A percentile compares a stretch with the other conserved stretches of the same genome.
phyloP scores from a whole-genome alignment of 2,113 vertebrate species.

The Tupaia tana region DNA sequence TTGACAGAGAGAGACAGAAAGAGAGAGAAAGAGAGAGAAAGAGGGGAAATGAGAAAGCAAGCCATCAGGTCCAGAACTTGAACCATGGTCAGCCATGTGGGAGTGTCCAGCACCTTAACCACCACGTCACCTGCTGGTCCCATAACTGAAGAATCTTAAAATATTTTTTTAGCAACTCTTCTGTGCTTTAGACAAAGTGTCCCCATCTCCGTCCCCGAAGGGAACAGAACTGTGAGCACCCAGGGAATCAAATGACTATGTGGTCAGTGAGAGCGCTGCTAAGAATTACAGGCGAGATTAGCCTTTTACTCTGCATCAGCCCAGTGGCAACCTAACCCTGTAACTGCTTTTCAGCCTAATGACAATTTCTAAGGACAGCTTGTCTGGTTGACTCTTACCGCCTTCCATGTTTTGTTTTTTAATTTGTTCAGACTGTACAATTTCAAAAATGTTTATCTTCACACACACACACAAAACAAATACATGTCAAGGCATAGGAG shows the following conservation, averaged over 20 bases:
- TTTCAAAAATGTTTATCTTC: not conserved
- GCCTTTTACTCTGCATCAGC: constrained; percentile 38
- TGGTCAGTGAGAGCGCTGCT: not conserved
- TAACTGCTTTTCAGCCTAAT: constrained; percentile 13
- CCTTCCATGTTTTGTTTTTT: not conserved
- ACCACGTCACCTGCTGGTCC: too few relatives aligned
- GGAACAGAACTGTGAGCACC: constrained; percentile 7
- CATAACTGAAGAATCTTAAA: not conserved
- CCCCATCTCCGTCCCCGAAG: not conserved
- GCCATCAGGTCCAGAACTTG: too few relatives aligned
- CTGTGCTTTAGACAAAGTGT: not conserved
- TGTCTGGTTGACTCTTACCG: not conserved
- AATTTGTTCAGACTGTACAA: not conserved
- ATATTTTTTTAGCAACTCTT: not conserved
- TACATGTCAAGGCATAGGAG: not conserved
- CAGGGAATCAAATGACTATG: constrained; percentile 48
- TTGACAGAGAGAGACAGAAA: too few relatives aligned
- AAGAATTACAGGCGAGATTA: constrained; percentile 56
- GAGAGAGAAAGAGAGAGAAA: too few relatives aligned
- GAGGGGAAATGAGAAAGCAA: too few relatives aligned
- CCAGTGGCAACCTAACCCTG: not conserved
- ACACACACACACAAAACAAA: constrained; percentile 35
- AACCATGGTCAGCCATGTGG: too few relatives aligned
- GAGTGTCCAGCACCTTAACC: too few relatives aligned
- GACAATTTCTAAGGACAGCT: constrained; percentile 40